phyloP scores from a whole-genome alignment of 2,113 vertebrate species.

The Corythaixoides concolor region DNA sequence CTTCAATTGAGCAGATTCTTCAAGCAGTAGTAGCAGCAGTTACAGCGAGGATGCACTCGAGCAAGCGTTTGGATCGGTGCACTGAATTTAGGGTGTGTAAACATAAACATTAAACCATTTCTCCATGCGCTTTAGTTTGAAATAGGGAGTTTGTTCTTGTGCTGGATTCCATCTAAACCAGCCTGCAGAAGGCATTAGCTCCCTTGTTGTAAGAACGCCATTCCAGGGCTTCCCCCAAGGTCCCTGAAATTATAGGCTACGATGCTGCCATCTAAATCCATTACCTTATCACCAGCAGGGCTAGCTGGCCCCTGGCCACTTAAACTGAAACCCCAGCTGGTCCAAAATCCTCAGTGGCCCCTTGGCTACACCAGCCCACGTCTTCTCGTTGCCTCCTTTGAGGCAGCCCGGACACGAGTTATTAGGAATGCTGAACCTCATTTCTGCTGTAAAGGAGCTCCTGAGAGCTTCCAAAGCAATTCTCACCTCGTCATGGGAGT shows the following conservation, averaged over 20 bases:
- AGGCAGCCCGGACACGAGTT: background rate
- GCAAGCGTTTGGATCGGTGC: background rate
- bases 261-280: fast-evolving
- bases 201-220: background rate
- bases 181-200: background rate
- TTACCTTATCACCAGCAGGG: background rate
- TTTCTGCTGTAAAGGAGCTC: background rate
- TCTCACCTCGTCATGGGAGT: background rate
- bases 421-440: background rate
- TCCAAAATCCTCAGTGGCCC: background rate
- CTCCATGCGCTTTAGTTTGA: background rate
- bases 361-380: background rate
- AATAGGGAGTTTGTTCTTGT: background rate
- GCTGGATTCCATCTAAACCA: background rate
- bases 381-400: background rate
- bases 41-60: background rate
- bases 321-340: background rate
- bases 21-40: background rate
- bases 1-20: background rate
- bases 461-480: background rate
- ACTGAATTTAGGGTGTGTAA: background rate
- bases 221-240: background rate
- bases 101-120: background rate
- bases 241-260: background rate
- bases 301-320: background rate